Base-by-base conservation (phyloP, 2,888 invertebrate genomes). In the Chesias legatella region DNA sequence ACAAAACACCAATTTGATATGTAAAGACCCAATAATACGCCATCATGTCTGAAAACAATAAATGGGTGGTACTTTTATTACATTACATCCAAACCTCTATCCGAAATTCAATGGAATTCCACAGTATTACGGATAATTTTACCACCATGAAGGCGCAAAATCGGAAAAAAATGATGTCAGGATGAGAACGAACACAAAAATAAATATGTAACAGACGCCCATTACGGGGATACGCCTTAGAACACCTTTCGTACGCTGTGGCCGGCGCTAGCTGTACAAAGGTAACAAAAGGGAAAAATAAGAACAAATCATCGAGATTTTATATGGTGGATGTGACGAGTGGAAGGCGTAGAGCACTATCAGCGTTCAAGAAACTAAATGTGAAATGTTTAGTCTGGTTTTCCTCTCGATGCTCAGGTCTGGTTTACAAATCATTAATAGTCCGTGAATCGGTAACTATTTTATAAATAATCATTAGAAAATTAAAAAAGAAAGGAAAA, bases 241-340 rank as follows among this genome's bases (percentile, higher is more conserved):
- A 82, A 80, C 79, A 81, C 78, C 80, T 79, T 81, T 79, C 63
- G 69, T 69, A 70, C 72, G 74, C 80, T 83, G 76, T 76, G 76
- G 77, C 81, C 85, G 86, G 86, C 86, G 86, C 86, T 88, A 83
- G 80, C 67, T 64, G 60, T 73, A 85, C 84, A 86, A 85, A 85
- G 81, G 82, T 61, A 75, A 81, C 79, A 86, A 85, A 80, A 73
- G 71, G 68, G 77, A 83, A 82, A 79, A 79, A 75, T 58, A 60
- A 63, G 62, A 77, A 80, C 74, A 78, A 79, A 67, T 51, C 58
- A 58, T 67, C 57, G 56, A 60, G 64, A 63, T 61, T 47, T 46
- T 36, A 10, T 36, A 11, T 32, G 63, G 61, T 38, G 11, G 33
- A 69, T 69, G 62, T 39, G 3, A 62, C 3, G 36, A 59, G 46